Evolutionary conservation across 2,113 vertebrate species (phyloP).

Genomic region (Oreotrochilus melanogaster): DNA sequence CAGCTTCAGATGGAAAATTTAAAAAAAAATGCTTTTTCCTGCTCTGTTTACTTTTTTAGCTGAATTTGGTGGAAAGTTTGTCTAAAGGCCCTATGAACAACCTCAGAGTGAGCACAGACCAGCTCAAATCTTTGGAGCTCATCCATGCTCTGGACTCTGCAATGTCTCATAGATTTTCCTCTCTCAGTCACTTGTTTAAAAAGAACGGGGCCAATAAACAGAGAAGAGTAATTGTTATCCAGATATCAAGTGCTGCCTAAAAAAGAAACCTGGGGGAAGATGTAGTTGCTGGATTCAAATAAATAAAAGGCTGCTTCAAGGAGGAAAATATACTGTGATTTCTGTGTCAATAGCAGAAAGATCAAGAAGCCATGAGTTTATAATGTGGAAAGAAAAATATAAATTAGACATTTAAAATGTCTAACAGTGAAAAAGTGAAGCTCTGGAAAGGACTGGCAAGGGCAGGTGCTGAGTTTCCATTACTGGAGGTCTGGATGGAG

Average conservation of each 20-base stretch:
- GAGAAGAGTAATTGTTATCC: background rate
- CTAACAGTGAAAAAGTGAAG: background rate
- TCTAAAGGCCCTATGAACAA: background rate
- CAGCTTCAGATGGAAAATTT: background rate
- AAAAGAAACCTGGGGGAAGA: background rate
- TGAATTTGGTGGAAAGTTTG: slow-evolving; percentile 2
- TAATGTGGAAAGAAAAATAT: background rate
- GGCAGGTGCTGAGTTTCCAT: background rate
- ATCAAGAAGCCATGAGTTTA: background rate
- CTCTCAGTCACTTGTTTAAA: background rate
- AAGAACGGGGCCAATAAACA: background rate
- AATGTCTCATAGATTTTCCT: background rate
- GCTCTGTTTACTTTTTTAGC: background rate
- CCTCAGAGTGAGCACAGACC: background rate
- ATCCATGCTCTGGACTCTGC: background rate
- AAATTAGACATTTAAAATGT: background rate
- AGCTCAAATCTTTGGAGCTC: background rate
- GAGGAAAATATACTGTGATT: background rate
- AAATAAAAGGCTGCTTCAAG: background rate
- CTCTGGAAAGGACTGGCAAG: background rate
- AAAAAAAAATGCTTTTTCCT: background rate
- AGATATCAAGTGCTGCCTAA: background rate
- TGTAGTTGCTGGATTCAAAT: background rate
- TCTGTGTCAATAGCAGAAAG: background rate
- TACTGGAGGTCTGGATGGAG: background rate